A percentile compares a stretch with the other conserved stretches of the same genome.
Conservation (phyloP, 1,140 invertebrate genomes). For the Platyscapa corneri region DNA sequence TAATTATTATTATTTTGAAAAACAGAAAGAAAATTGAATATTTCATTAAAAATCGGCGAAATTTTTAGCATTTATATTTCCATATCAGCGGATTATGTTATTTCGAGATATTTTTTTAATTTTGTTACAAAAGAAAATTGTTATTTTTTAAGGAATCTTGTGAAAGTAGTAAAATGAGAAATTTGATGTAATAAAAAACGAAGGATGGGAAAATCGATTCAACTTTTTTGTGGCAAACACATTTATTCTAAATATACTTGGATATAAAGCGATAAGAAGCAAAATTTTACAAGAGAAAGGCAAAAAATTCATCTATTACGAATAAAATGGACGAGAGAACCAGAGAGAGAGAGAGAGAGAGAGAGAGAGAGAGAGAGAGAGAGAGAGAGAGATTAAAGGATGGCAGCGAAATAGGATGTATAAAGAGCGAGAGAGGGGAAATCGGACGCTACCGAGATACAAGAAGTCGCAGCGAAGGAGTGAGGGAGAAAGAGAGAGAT, state of each 20-base stretch:
- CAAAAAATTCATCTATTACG: slow-evolving; percentile 1
- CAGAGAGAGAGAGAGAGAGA: slow-evolving; percentile 39
- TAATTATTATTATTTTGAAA: not conserved
- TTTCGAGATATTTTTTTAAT: too few relatives aligned
- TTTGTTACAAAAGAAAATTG: too few relatives aligned
- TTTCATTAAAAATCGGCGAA: too few relatives aligned
- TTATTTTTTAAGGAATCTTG: too few relatives aligned
- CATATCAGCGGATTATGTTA: too few relatives aligned
- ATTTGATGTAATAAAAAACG: not conserved
- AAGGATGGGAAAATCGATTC: not conserved
- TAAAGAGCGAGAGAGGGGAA: not conserved
- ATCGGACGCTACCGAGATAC: not conserved
- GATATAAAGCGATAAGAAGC: not conserved
- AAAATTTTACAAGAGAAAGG: not conserved
- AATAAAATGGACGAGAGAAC: too few relatives aligned
- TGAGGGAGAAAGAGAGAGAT: slow-evolving; percentile 34
- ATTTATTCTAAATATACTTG: not conserved
- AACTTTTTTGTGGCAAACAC: not conserved
- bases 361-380: slow-evolving; percentile 4
- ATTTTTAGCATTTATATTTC: too few relatives aligned
- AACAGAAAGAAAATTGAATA: not conserved
- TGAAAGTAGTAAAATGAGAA: too few relatives aligned
- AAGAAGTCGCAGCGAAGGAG: not conserved
- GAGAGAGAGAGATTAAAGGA: not conserved
- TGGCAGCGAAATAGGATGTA: not conserved